These are phyloP conservation scores for Grallaria varia DNA, from an alignment of 2,113 vertebrate species.

Conservation along the genomic window DNA sequence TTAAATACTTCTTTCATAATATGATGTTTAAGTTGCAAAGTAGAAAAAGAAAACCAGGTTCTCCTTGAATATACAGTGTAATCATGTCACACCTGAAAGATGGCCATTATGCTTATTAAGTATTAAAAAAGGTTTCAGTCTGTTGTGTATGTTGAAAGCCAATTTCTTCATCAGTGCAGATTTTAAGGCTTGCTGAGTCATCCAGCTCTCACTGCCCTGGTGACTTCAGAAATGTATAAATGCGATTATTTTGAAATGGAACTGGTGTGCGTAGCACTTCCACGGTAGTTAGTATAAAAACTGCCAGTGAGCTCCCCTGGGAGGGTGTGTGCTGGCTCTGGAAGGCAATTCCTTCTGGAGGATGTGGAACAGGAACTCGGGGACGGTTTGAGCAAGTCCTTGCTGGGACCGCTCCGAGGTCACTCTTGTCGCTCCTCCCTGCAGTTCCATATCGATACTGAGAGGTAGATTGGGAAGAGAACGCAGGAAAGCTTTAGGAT, in stretches of 20 bases:
- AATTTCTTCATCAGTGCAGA: not conserved
- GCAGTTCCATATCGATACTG: not conserved
- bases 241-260: not conserved
- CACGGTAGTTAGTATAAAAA: not conserved
- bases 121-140: not conserved
- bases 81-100: not conserved
- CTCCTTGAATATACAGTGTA: not conserved
- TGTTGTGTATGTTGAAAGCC: not conserved
- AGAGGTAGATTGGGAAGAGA: not conserved
- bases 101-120: not conserved
- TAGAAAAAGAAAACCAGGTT: not conserved
- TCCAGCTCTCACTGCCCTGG: not conserved
- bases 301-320: not conserved
- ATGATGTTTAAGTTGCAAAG: not conserved
- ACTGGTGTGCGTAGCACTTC: not conserved
- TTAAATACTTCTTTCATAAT: not conserved
- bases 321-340: fast-evolving
- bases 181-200: not conserved
- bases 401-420: not conserved
- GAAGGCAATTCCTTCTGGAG: not conserved
- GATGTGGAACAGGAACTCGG: fast-evolving
- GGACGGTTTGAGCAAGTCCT: not conserved
- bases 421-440: not conserved
- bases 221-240: fast-evolving
- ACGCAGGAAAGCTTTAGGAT: not conserved